phyloP scores from a whole-genome alignment of 2,113 vertebrate genomes.

The Saguinus imperator region DNA sequence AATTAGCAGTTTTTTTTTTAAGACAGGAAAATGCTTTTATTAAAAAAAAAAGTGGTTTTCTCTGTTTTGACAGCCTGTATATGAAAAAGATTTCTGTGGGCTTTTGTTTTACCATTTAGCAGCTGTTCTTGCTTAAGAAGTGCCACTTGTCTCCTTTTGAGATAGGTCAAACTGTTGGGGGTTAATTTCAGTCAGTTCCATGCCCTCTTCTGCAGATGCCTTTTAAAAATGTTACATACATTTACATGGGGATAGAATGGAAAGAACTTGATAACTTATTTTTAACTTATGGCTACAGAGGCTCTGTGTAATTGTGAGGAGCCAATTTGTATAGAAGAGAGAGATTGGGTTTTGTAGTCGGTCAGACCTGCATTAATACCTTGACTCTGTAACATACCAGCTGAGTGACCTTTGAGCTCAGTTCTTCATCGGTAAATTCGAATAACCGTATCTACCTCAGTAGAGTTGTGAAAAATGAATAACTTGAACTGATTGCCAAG shows the following conservation, averaged over 20 bases:
- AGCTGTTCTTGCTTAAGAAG: not conserved
- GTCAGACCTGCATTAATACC: not conserved
- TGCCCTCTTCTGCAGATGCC: constrained; percentile 11
- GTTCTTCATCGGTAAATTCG: not conserved
- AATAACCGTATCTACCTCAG: not conserved
- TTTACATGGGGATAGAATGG: not conserved
- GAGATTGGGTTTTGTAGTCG: not conserved
- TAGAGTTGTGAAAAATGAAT: not conserved
- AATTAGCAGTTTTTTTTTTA: constrained; percentile 19
- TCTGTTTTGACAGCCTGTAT: not conserved
- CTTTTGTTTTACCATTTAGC: constrained; percentile 49
- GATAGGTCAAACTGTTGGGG: not conserved
- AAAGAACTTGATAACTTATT: constrained; percentile 30
- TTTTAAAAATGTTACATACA: constrained; percentile 9
- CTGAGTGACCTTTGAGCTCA: not conserved
- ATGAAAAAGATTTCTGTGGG: not conserved
- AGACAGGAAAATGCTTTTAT: constrained; percentile 39
- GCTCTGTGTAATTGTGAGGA: not conserved
- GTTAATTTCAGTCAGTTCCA: not conserved
- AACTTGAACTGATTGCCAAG: not conserved
- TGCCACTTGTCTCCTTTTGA: not conserved
- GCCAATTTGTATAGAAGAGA: not conserved
- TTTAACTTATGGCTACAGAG: not conserved
- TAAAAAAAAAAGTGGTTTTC: not conserved
- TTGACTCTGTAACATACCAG: no score